Percentiles rank a stretch among this genome's conserved stretches.
Conservation (phyloP, 1,140 invertebrate genomes). For the Pseudomyrmex pallidus region DNA sequence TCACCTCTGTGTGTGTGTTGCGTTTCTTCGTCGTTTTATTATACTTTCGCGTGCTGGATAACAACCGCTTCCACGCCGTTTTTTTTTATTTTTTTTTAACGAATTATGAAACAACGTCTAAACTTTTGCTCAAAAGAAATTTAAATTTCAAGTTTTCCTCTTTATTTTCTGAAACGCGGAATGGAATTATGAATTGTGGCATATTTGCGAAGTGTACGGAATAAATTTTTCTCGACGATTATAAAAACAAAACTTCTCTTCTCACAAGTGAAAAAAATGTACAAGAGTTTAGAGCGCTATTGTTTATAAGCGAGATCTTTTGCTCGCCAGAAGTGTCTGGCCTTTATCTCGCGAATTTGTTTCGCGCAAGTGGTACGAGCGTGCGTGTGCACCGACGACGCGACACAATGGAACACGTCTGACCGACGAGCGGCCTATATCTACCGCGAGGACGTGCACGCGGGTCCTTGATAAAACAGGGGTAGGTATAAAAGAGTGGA, state of each 20-base stretch:
- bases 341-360: neutral
- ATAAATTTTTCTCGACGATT: too few relatives aligned
- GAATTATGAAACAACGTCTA: too few relatives aligned
- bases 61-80: neutral
- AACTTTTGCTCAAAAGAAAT: neutral
- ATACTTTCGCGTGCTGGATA: neutral
- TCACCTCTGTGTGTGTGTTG: too few relatives aligned
- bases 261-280: neutral
- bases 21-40: neutral
- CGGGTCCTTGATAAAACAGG: constrained; percentile 29
- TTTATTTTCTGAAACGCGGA: neutral
- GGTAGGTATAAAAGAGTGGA: neutral
- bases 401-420: constrained; percentile 40
- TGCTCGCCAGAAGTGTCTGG: neutral
- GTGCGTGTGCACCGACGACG: neutral
- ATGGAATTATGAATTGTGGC: too few relatives aligned
- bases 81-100: neutral
- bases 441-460: constrained; percentile 29
- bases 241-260: too few relatives aligned
- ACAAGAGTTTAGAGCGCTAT: neutral
- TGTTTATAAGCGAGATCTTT: neutral
- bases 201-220: neutral
- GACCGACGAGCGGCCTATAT: constrained; percentile 20
- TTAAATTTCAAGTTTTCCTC: neutral
- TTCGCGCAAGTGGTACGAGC: constrained; percentile 11